Conservation (phyloP, 2,888 invertebrate genomes). For the Bimastos eiseni region DNA sequence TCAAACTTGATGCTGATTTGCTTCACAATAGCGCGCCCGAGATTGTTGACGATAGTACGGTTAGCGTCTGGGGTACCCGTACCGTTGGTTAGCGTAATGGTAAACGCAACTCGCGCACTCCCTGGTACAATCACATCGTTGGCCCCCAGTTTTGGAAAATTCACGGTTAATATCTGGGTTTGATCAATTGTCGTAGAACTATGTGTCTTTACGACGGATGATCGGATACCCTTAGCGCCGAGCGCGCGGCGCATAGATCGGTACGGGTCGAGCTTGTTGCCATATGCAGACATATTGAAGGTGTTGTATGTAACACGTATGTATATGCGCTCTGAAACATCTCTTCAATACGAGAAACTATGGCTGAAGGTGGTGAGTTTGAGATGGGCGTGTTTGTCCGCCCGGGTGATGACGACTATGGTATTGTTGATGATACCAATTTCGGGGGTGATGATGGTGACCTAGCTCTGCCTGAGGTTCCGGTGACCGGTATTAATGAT, state of each 20-base stretch:
- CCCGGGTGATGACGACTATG: background rate
- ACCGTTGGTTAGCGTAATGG: constrained; percentile 36
- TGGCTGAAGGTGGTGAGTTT: too few species aligned
- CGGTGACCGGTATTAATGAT: too few species aligned
- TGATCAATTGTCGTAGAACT: constrained; percentile 43
- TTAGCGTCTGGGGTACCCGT: constrained; percentile 10
- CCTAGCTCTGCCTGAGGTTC: too few species aligned
- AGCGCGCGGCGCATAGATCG: too few species aligned
- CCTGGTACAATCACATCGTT: constrained; percentile 42
- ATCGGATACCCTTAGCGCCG: constrained; percentile 41
- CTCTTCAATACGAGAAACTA: too few species aligned
- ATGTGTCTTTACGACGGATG: constrained; percentile 41
- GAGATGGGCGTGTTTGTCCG: background rate
- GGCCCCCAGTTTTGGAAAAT: constrained; percentile 42
- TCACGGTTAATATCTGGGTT: constrained; percentile 42
- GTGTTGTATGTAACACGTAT: too few species aligned
- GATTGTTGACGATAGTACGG: constrained; percentile 25
- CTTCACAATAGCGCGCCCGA: background rate
- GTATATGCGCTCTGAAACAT: too few species aligned
- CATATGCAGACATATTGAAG: background rate
- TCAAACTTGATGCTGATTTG: background rate
- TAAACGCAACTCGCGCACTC: constrained; percentile 41
- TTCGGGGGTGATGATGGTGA: too few species aligned
- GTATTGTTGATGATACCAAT: too few species aligned
- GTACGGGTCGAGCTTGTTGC: constrained; percentile 32